These are phyloP conservation scores for Chrysodeixis includens DNA, from an alignment of 2,888 invertebrate species.

Conservation along the genomic window DNA sequence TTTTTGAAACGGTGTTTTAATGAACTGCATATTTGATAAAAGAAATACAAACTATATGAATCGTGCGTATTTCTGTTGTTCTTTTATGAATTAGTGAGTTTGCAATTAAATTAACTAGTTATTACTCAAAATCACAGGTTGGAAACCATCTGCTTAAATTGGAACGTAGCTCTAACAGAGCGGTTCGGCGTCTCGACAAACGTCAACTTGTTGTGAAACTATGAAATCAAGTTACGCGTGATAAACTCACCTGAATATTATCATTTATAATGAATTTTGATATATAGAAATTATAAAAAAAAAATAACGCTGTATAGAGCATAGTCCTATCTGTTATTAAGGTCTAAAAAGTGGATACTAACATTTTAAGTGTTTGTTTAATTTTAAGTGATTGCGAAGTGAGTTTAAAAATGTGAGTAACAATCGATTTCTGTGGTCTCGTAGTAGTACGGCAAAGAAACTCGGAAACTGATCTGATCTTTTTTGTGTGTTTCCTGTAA, in stretches of 20 bases:
- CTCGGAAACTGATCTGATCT: not conserved
- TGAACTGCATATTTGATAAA: too few species aligned
- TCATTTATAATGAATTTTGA: too few species aligned
- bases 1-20: too few species aligned
- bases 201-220: not conserved
- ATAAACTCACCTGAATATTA: not conserved
- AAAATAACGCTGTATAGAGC: not conserved
- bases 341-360: not conserved
- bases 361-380: not conserved
- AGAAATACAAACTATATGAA: too few species aligned
- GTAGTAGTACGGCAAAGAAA: not conserved
- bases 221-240: not conserved
- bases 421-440: not conserved
- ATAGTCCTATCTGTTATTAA: not conserved
- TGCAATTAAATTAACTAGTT: too few species aligned
- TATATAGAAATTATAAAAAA: too few species aligned
- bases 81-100: too few species aligned
- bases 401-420: not conserved
- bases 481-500: not conserved
- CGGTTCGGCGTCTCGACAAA: not conserved
- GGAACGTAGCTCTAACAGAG: not conserved
- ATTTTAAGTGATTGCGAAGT: not conserved
- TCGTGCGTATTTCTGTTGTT: too few species aligned
- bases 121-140: too few species aligned
- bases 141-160: not conserved